These are phyloP conservation scores for Styela clava DNA, from an alignment of 23 tunicate genomes.

Conservation along the genomic window DNA sequence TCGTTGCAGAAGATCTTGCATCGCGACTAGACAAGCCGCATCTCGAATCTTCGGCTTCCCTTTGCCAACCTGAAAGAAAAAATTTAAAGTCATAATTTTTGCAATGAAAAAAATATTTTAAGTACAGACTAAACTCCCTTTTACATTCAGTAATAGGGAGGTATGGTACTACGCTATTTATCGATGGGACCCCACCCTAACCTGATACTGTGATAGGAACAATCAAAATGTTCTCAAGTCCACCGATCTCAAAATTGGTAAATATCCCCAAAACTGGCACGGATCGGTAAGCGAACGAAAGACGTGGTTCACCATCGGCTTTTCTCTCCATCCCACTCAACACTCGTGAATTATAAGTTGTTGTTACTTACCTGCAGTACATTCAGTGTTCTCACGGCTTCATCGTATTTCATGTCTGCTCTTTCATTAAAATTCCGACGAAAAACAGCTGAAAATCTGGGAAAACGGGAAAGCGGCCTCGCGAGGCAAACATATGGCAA, in stretches of 20 bases:
- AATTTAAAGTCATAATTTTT: not conserved
- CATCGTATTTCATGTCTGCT: constrained; percentile 43
- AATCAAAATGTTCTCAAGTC: no score
- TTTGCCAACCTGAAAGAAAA: not conserved
- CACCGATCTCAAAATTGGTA: no score
- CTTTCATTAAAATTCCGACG: not conserved
- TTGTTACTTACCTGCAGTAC: constrained; percentile 53
- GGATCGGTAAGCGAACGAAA: no score
- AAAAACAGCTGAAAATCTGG: not conserved
- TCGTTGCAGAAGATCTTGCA: constrained; percentile 60
- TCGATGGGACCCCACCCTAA: no score
- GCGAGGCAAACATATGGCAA: not conserved
- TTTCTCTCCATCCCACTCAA: no score
- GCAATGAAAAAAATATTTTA: not conserved
- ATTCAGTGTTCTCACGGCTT: constrained; percentile 73
- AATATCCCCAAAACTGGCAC: no score
- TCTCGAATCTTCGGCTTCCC: constrained; percentile 8
- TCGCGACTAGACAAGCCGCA: constrained; percentile 46
- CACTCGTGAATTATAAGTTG: no score
- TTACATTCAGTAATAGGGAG: no score
- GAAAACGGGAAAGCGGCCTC: not conserved
- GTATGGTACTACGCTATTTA: no score
- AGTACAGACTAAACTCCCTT: no score
- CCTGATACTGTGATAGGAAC: no score
- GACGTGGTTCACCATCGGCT: no score